Percentiles rank a stretch among this genome's conserved stretches.
Conservation (phyloP, 2,113 vertebrate species). For the Silurus meridionalis region DNA sequence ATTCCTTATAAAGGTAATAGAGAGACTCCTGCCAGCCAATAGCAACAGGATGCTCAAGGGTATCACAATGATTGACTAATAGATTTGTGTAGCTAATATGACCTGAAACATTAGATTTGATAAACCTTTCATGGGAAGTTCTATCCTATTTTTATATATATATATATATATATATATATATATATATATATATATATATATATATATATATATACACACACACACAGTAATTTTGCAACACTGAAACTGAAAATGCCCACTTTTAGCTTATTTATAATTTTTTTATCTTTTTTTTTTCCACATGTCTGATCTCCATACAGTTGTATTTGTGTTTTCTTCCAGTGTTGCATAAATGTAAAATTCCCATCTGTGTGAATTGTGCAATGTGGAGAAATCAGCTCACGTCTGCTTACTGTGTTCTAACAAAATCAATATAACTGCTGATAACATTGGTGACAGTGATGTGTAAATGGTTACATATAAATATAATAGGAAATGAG, state of each 20-base stretch:
- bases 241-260: no score
- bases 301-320: not conserved
- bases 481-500: not conserved
- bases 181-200: not conserved
- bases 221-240: no score
- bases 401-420: not conserved
- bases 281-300: not conserved
- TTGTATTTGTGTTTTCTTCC: not conserved
- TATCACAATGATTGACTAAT: conserved; percentile 20
- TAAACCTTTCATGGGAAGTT: conserved; percentile 6
- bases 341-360: conserved; percentile 9
- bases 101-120: not conserved
- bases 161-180: no score
- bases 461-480: not conserved
- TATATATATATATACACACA: no score
- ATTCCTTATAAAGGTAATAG: conserved; percentile 49
- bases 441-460: conserved; percentile 14
- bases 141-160: not conserved
- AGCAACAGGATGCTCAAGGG: conserved; percentile 12
- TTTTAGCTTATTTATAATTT: not conserved
- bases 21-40: conserved; percentile 47
- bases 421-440: conserved; percentile 28
- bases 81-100: not conserved
- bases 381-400: conserved; percentile 2
- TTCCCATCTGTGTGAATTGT: conserved; percentile 18